Evolutionary conservation across 2,888 invertebrate genomes (phyloP).

Genomic region (Tenthredo mesomela): DNA sequence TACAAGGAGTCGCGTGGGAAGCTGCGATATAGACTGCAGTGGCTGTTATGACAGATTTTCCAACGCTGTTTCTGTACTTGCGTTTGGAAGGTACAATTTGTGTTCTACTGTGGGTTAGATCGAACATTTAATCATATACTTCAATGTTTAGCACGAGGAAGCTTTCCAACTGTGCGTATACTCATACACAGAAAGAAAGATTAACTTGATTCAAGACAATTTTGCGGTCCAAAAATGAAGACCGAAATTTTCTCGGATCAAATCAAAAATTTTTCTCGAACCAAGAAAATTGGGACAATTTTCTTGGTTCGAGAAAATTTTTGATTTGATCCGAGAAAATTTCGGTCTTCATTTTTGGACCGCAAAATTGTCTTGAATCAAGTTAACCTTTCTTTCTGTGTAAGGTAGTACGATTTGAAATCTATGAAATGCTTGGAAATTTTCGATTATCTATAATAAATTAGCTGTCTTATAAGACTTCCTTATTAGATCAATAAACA

Average conservation of each 20-base stretch:
- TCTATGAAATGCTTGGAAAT: neutral
- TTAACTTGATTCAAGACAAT: too few species aligned
- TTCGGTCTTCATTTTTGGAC: too few species aligned
- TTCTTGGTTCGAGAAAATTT: too few species aligned
- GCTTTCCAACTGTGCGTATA: neutral
- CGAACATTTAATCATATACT: neutral
- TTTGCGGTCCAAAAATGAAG: too few species aligned
- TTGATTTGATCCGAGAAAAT: too few species aligned
- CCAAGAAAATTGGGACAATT: too few species aligned
- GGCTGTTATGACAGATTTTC: constrained; percentile 33
- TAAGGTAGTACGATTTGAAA: neutral
- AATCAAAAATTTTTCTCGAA: too few species aligned
- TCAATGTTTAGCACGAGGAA: neutral
- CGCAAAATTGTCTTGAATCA: too few species aligned
- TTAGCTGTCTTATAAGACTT: too few species aligned
- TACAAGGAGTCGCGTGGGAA: constrained; percentile 37
- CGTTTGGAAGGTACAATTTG: constrained; percentile 18
- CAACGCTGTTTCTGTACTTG: neutral
- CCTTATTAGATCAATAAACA: neutral
- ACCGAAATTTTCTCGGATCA: too few species aligned
- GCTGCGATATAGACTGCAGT: neutral
- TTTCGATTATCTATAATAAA: neutral
- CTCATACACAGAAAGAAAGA: too few species aligned
- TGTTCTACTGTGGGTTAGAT: constrained; percentile 13
- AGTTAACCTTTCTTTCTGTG: too few species aligned